Base-by-base conservation (phyloP, 2,797 vertebrate species). In the Bucorvus abyssinicus region DNA sequence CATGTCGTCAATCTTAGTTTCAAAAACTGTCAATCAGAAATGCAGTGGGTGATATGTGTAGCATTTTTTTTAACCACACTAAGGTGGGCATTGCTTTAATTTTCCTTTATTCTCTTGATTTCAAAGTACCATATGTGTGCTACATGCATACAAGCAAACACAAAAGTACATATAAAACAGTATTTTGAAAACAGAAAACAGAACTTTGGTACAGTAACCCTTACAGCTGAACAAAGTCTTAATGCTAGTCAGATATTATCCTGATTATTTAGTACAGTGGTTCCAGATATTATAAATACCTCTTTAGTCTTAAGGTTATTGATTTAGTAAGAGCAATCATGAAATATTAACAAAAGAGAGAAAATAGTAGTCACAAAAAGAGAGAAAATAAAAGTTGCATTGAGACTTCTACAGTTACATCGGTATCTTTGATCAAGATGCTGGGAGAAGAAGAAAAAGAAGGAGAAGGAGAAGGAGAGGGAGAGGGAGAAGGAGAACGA, bases 1-100 rank as follows among this genome's bases (percentile, higher is more conserved):
- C 95, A 49, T 93, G 63, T 90, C 96, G 96, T 95, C 97, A 97
- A 95, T 97, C 95, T 95, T 92, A 49, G 85, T 88, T 94, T 95
- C 68, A 91, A 77, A 92, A 94, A 71, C 90, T 88, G 94, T 91
- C 94, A 95, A 50, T 96, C 96, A 90, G 75, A 94, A 95, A 92
- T 84, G 80, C 65, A 93, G 93, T 82, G 90, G 83, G 91, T 95
- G 81, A 93, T 86, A 86, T 7, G 29, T 75, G 49, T 81, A 82
- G 42, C 7, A 47, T 53, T 84, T 85, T 56, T 90, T 93, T 93
- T 57, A 89, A 79, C 45, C 47, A 71, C 69, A 36, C 5, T 71
- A 78, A 92, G 93, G 93, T 95, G 84, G 55, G 69, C 19, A 82
- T 91, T 96, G 96, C 50, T 94, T 91, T 94, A 63, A 94, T 96